Evolutionary conservation across 2,113 vertebrate genomes (phyloP).

Genomic region (Trematomus loennbergii): DNA sequence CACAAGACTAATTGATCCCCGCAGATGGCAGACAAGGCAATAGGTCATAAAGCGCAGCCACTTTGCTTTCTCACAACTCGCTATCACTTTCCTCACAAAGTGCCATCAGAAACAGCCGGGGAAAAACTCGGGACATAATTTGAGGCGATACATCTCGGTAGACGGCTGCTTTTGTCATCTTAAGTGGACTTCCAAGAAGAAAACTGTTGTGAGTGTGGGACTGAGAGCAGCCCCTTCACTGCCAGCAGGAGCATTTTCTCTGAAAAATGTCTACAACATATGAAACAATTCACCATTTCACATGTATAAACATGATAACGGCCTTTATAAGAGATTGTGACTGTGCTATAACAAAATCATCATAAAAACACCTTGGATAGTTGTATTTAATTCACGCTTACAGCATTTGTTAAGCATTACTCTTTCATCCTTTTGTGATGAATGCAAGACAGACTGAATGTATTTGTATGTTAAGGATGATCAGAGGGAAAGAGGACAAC

Average conservation of each 20-base stretch:
- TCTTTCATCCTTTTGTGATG: not conserved
- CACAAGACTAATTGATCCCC: conserved; percentile 80
- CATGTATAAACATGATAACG: not conserved
- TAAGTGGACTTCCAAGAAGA: conserved; percentile 68
- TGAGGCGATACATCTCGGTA: conserved; percentile 73
- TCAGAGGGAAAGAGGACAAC: conserved; percentile 35
- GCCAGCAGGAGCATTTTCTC: conserved; percentile 10
- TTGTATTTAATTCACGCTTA: not conserved
- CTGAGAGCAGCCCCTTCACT: conserved; percentile 16
- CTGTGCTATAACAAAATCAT: not conserved
- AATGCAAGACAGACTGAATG: not conserved
- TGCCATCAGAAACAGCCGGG: conserved; percentile 64
- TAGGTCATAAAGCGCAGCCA: conserved; percentile 75
- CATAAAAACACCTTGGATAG: not conserved
- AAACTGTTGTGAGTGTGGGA: conserved; percentile 40
- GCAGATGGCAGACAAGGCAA: conserved; percentile 74
- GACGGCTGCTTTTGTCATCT: conserved; percentile 73
- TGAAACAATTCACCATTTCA: not conserved
- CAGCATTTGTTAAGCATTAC: not conserved
- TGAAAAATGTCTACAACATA: not conserved
- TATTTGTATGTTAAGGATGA: conserved; percentile 18
- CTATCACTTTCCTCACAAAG: conserved; percentile 72
- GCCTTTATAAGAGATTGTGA: not conserved
- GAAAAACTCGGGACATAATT: conserved; percentile 67
- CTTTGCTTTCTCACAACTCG: conserved; percentile 72